Evolutionary conservation across 2,113 vertebrate genomes (phyloP).

Genomic region (Strix aluco): DNA sequence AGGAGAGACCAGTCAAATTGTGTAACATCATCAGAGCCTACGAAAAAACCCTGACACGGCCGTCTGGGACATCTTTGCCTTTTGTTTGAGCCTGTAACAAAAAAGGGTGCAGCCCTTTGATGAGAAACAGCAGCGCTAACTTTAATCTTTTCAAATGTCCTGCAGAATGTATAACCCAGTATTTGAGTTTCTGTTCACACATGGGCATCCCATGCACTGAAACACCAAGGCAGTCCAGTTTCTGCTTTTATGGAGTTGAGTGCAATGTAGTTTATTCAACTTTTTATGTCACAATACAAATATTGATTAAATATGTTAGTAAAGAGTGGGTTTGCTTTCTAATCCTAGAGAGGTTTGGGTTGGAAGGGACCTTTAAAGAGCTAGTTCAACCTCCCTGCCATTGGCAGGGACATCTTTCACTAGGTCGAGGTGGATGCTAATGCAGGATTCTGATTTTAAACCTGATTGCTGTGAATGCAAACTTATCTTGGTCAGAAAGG

Average conservation of each 20-base stretch:
- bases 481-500: not conserved
- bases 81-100: not conserved
- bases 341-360: not conserved
- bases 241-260: not conserved
- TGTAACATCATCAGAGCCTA: not conserved
- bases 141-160: not conserved
- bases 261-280: not conserved
- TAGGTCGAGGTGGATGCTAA: not conserved
- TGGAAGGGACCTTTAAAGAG: not conserved
- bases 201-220: fast-evolving
- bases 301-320: not conserved
- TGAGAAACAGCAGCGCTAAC: not conserved
- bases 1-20: not conserved
- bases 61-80: not conserved
- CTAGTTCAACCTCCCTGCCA: not conserved
- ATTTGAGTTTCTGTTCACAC: fast-evolving
- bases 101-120: not conserved
- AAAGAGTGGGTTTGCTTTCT: not conserved
- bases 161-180: not conserved
- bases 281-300: not conserved
- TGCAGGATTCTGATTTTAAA: not conserved
- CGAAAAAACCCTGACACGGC: fast-evolving
- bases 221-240: not conserved
- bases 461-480: not conserved
- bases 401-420: not conserved